Percentiles rank a stretch among this genome's conserved stretches.
Conservation (phyloP, 1,140 invertebrate genomes). For the Procambarus virginalis region DNA sequence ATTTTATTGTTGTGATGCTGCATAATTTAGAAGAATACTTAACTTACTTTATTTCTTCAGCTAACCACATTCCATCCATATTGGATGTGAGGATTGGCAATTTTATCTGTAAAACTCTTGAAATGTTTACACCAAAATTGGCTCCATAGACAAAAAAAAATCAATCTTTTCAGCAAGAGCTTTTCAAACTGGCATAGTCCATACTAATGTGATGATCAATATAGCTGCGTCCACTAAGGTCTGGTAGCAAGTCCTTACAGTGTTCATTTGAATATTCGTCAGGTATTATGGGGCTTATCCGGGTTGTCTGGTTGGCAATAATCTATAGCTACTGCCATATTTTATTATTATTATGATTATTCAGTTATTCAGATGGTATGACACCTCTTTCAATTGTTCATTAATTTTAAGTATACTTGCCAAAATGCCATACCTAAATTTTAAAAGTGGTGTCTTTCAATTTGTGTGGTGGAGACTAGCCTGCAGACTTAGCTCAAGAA, state of each 20-base stretch:
- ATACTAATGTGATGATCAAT: neutral
- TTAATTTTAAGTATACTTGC: neutral
- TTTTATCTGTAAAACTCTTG: neutral
- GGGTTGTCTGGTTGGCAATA: slow-evolving; percentile 29
- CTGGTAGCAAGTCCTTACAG: slow-evolving; percentile 34
- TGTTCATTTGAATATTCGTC: slow-evolving; percentile 51
- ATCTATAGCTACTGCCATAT: neutral
- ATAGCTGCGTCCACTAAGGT: neutral
- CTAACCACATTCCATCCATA: slow-evolving; percentile 16
- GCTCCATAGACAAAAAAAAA: neutral
- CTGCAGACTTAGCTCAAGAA: neutral
- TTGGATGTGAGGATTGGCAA: slow-evolving; percentile 7
- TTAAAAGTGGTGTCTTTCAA: neutral
- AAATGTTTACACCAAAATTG: neutral
- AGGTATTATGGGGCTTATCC: slow-evolving; percentile 31
- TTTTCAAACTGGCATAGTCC: neutral
- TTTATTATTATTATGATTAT: neutral
- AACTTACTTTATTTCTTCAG: neutral
- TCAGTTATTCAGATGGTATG: neutral
- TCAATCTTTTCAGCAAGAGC: slow-evolving; percentile 6
- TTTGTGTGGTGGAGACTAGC: neutral
- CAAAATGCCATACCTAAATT: neutral
- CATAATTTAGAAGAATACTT: neutral
- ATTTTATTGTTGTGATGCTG: slow-evolving; percentile 2
- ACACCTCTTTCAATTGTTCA: neutral